A percentile compares a stretch with the other conserved stretches of the same genome.
These are phyloP conservation scores for Aphelocoma coerulescens DNA, from an alignment of 2,113 vertebrate species.

Conservation along the genomic window DNA sequence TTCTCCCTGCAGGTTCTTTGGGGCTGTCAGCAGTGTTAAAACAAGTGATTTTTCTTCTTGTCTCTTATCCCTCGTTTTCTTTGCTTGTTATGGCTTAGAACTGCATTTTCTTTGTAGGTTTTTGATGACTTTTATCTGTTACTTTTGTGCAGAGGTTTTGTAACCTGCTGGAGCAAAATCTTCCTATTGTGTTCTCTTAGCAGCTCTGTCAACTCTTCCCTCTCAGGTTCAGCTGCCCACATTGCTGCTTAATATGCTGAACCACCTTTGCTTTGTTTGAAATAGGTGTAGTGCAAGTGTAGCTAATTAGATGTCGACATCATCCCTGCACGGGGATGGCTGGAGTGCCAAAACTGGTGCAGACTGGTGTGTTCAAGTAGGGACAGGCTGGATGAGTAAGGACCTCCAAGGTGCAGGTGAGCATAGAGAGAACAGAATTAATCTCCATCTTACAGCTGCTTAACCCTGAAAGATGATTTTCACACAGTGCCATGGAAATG, in stretches of 20 bases:
- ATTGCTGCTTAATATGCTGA: not conserved
- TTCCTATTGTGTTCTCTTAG: not conserved
- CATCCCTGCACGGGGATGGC: not conserved
- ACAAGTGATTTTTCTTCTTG: not conserved
- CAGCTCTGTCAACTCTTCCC: not conserved
- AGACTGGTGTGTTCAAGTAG: not conserved
- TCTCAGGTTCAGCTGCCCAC: not conserved
- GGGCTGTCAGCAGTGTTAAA: not conserved
- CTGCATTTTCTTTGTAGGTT: not conserved
- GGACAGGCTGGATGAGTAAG: not conserved
- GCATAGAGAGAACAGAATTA: not conserved
- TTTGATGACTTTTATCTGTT: not conserved
- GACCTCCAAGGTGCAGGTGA: not conserved
- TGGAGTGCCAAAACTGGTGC: not conserved
- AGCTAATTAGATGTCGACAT: not conserved
- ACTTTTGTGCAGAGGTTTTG: not conserved
- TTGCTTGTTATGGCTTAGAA: not conserved
- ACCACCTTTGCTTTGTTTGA: not conserved
- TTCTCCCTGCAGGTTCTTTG: not conserved
- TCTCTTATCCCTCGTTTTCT: not conserved
- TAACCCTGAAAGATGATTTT: not conserved
- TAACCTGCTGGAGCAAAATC: not conserved
- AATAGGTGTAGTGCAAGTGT: not conserved
- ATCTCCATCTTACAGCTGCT: not conserved
- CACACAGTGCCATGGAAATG: not conserved